Percentiles rank a stretch among this genome's conserved stretches.
Conservation (phyloP, 2,113 vertebrate species). For the Phodopus roborovskii region DNA sequence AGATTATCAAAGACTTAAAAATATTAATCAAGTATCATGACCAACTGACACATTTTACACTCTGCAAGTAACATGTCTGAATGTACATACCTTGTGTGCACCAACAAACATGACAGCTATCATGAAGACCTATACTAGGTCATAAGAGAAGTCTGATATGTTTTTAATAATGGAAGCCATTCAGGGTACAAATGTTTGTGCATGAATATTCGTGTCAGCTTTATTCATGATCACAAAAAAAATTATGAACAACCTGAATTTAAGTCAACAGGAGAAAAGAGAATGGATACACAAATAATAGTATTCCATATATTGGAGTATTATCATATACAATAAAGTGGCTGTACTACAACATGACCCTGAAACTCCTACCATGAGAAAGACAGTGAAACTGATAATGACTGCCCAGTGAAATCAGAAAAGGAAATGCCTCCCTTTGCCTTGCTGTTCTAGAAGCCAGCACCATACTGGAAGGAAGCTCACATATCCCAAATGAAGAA, state of each 20-base stretch:
- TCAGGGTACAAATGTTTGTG: neutral
- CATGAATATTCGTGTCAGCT: neutral
- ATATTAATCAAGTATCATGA: neutral
- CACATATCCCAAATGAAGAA: neutral
- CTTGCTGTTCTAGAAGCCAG: neutral
- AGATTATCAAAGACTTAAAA: neutral
- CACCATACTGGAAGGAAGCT: neutral
- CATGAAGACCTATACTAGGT: neutral
- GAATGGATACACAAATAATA: neutral
- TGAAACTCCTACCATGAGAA: neutral
- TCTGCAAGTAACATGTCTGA: neutral
- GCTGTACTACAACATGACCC: neutral
- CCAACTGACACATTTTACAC: neutral
- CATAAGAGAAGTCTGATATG: neutral
- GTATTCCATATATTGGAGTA: neutral
- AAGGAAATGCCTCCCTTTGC: neutral
- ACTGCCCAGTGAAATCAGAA: neutral
- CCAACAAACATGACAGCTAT: neutral
- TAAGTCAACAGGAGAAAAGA: neutral
- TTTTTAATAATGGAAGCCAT: constrained; percentile 17
- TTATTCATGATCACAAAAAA: neutral
- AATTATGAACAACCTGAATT: neutral
- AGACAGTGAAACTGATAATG: neutral
- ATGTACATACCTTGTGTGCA: neutral
- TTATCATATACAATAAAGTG: neutral